Evolutionary conservation across 2,888 invertebrate species (phyloP), one percentile per base, ranked within the genome.

Genomic region (Ptycholaimellus sp.): DNA sequence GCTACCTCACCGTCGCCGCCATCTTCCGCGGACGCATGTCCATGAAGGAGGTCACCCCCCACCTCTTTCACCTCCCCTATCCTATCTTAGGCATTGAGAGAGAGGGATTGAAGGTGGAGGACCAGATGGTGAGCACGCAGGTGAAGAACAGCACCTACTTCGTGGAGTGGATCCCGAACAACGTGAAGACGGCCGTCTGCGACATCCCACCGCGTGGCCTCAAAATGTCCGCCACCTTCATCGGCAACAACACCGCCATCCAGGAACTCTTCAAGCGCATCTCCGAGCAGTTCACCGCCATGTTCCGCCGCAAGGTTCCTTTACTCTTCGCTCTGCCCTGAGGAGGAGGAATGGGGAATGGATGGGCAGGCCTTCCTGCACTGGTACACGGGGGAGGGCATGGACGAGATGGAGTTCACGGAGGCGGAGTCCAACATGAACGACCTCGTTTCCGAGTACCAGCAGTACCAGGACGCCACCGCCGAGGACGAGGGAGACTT

Each of bases 321-420:
- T n/a, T n/a, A n/a, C n/a, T n/a, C n/a, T n/a, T n/a, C n/a, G n/a
- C n/a, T n/a, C n/a, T n/a, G n/a, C n/a, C n/a, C n/a, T n/a, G n/a
- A n/a, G n/a, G n/a, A n/a, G n/a, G n/a, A n/a, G n/a, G n/a, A n/a
- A n/a, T n/a, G n/a, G n/a, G n/a, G n/a, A n/a, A n/a, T n/a, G n/a
- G n/a, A n/a, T n/a, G n/a, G n/a, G n/a, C n/a, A n/a, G n/a, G 83
- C 83, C 59, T 83, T 83, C 73, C 70, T 83, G 62, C 82, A 83
- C 69, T 83, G 83, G 82, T 85, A 82, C 68, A 82, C 81, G 18
- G 82, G 82, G 37, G 82, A 85, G 64, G 85, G 85, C 42, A 85
- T 85, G 83, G 82, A 83, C 64, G 82, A 83, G 65, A 76, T 82
- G 78, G 85, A 85, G 64, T 83, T 85, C 66, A 81, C 77, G 38